phyloP scores from a whole-genome alignment of 2,888 invertebrate species.

The Embidobia sp. region DNA sequence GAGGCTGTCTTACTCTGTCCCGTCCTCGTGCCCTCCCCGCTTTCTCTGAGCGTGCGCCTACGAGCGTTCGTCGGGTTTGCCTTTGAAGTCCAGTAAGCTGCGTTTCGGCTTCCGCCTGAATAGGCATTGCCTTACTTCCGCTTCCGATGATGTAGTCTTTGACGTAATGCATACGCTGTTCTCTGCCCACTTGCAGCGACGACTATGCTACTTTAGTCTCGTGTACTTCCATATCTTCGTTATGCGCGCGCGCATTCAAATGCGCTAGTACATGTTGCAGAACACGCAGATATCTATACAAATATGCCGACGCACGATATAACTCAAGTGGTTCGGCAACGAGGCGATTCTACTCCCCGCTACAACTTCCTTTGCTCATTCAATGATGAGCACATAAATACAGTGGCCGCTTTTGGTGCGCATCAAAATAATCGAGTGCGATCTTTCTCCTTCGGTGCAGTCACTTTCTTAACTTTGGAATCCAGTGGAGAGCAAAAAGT shows the following conservation, averaged over 20 bases:
- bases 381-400: slow-evolving; percentile 47
- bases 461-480: no score
- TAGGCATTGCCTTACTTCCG: slow-evolving; percentile 78
- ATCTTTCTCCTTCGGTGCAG: no score
- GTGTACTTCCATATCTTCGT: slow-evolving; percentile 51
- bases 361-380: slow-evolving; percentile 55
- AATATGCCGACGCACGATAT: slow-evolving; percentile 73
- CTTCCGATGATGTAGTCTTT: slow-evolving; percentile 77
- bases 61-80: slow-evolving; percentile 62
- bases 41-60: slow-evolving; percentile 42
- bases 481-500: no score
- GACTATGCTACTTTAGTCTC: slow-evolving; percentile 58
- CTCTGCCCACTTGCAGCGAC: slow-evolving; percentile 62
- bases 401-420: slow-evolving; percentile 31
- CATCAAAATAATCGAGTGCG: no score
- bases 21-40: no score
- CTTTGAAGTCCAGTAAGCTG: slow-evolving; percentile 72
- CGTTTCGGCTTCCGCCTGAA: slow-evolving; percentile 77
- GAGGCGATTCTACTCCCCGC: slow-evolving; percentile 33
- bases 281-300: slow-evolving; percentile 22
- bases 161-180: slow-evolving; percentile 73
- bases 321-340: slow-evolving; percentile 67
- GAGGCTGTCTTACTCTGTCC: slow-evolving; percentile 39
- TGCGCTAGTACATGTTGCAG: slow-evolving; percentile 22
- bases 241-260: slow-evolving; percentile 49